These are phyloP conservation scores for Hafferia zeledoni DNA, from an alignment of 2,797 vertebrate species.

Conservation along the genomic window DNA sequence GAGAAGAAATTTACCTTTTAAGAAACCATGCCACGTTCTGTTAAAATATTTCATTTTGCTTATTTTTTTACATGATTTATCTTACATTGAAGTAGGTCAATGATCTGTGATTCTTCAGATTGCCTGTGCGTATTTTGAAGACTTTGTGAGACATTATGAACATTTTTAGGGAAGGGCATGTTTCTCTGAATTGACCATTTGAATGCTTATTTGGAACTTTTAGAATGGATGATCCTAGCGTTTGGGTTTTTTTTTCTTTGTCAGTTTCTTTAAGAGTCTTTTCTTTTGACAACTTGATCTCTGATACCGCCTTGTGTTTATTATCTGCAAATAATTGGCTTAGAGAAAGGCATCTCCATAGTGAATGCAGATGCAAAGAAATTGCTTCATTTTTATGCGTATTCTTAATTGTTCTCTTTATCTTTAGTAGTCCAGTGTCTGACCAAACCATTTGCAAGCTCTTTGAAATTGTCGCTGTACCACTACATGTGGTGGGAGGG, in stretches of 20 bases:
- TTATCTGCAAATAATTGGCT: constrained; percentile 62
- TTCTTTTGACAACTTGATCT: constrained; percentile 60
- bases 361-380: constrained; percentile 61
- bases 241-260: not conserved
- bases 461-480: constrained; percentile 46
- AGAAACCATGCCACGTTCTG: not conserved
- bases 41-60: not conserved
- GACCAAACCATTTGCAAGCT: constrained; percentile 55
- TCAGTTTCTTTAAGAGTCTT: constrained; percentile 18
- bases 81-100: not conserved
- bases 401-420: constrained; percentile 66
- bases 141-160: not conserved
- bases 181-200: not conserved
- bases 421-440: constrained; percentile 58
- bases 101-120: not conserved
- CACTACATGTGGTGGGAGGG: not conserved
- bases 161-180: not conserved
- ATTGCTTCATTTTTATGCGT: constrained; percentile 64
- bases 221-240: not conserved
- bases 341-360: constrained; percentile 48
- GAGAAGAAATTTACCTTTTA: not conserved
- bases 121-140: not conserved
- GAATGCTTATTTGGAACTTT: constrained; percentile 19
- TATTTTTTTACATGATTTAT: not conserved
- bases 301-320: constrained; percentile 43